Percentiles rank a stretch among this genome's conserved stretches.
Evolutionary conservation across 2,797 vertebrate species (phyloP).

Genomic region (Lagodon rhomboides): DNA sequence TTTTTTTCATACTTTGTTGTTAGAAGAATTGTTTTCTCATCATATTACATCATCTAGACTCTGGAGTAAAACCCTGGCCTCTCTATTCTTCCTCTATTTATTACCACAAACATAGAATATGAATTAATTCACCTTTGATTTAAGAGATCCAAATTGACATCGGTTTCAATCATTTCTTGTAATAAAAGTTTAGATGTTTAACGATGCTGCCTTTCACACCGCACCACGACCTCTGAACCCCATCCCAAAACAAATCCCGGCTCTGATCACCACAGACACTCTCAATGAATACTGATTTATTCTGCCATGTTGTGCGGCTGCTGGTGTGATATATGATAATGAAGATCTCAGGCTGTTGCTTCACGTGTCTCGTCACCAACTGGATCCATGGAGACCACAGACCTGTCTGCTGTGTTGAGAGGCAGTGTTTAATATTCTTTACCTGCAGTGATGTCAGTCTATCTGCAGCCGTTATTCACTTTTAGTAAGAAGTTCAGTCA

Average conservation of each 20-base stretch:
- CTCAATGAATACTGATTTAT: conserved; percentile 40
- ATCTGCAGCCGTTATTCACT: not conserved
- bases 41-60: not conserved
- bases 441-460: not conserved
- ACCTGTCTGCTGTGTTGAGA: conserved; percentile 28
- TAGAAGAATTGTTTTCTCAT: not conserved
- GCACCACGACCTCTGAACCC: not conserved
- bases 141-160: not conserved
- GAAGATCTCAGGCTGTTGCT: conserved; percentile 53
- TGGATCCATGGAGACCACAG: conserved; percentile 47
- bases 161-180: not conserved
- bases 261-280: conserved; percentile 18
- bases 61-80: not conserved
- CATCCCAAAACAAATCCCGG: not conserved
- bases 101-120: not conserved
- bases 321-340: conserved; percentile 70
- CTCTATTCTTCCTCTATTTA: not conserved
- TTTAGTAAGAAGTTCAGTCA: not conserved
- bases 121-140: not conserved
- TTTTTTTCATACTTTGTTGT: not conserved
- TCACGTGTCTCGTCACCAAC: conserved; percentile 36
- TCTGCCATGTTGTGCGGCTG: conserved; percentile 40
- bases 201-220: not conserved
- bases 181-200: not conserved
- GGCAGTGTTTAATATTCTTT: conserved; percentile 3